Evolutionary conservation across 2,113 vertebrate species (phyloP), one percentile per base, ranked within the genome.

Genomic region (Oreochromis niloticus): DNA sequence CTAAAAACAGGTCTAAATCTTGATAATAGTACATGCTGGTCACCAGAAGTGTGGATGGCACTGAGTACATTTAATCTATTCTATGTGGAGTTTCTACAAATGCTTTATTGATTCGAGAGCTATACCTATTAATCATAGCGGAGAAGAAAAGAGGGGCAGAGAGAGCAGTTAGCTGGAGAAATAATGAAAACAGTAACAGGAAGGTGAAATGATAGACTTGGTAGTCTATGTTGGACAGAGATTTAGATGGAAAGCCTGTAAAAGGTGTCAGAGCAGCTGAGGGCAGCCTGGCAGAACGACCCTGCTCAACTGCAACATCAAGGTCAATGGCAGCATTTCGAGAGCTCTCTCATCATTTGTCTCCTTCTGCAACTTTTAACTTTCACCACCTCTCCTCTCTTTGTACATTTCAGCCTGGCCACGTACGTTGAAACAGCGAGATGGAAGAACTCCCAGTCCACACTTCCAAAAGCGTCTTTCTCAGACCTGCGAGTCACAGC

Each of bases 91-190:
- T 94, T 95, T 94, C 88, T 95, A 93, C 93, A 94, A 95, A 95
- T 94, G 91, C 89, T 93, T 84, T 93, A 96, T 95, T 93, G 95
- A 96, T 96, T 90, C 93, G 81, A 81, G 84, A 80, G 87, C 85
- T 52, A 84, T 80, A 52, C 46, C 87, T 90, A 96, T 96, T 96
- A 94, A 93, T 96, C 95, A 95, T 80, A 87, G 83, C 80, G 27
- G 54, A 80, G 66, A 84, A 85, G 56, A 83, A 83, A 50, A n/a
- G 57, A 39, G 46, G 30, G 34, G 39, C 14, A 85, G 41, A 63
- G 79, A 84, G 50, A 22, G 30, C 75, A 57, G 88, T 63, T 75
- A 85, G 50, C 61, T 41, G 55, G 12, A 80, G 43, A 85, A 41
- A 24, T 56, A 48, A 68, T 52, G 32, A 85, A 87, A 85, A 84